Percentiles rank a stretch among this genome's conserved stretches.
Conservation (phyloP, 2,888 invertebrate species). For the Eretmocerus hayati region DNA sequence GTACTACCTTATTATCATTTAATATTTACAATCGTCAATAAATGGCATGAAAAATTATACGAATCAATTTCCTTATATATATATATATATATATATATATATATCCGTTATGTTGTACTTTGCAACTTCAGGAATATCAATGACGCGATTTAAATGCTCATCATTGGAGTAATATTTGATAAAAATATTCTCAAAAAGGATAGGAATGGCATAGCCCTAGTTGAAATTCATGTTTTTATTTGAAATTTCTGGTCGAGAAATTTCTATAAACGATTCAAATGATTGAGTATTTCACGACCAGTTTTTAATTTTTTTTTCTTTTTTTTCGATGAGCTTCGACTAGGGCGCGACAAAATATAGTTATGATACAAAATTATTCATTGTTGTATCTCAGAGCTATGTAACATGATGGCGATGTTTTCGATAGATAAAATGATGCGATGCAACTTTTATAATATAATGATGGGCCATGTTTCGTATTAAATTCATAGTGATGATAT, state of each 20-base stretch:
- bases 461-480: too few relatives aligned
- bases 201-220: conserved; percentile 16
- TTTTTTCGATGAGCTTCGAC: conserved; percentile 1
- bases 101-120: too few relatives aligned
- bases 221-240: conserved; percentile 2
- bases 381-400: too few relatives aligned
- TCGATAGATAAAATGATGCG: conserved; percentile 1
- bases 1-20: conserved; percentile 20
- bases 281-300: not conserved
- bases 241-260: not conserved
- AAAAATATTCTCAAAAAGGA: conserved; percentile 20
- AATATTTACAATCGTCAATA: conserved; percentile 29
- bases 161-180: too few relatives aligned
- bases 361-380: too few relatives aligned
- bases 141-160: too few relatives aligned
- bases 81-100: too few relatives aligned
- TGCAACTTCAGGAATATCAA: too few relatives aligned
- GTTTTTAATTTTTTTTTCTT: conserved; percentile 2
- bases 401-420: not conserved
- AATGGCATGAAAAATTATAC: conserved; percentile 21
- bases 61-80: too few relatives aligned
- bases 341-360: conserved; percentile 1
- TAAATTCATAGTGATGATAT: not conserved
- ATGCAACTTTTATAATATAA: not conserved
- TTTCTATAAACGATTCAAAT: too few relatives aligned